Conservation (phyloP, 1,140 invertebrate species). For the Brachionus asplanchnoidis region DNA sequence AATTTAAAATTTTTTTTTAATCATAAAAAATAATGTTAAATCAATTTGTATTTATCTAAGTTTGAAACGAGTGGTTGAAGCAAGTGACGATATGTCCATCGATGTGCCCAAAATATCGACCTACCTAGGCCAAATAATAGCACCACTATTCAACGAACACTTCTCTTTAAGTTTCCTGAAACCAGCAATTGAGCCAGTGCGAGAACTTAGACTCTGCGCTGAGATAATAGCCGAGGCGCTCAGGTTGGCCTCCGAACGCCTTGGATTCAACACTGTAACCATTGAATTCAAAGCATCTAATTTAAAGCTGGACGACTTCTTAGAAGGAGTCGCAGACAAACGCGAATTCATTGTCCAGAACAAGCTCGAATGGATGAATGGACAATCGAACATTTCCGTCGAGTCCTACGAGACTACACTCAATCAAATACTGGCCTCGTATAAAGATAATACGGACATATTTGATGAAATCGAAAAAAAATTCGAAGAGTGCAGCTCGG, state of each 20-base stretch:
- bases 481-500: neutral
- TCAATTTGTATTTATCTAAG: neutral
- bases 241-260: conserved; percentile 59
- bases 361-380: conserved; percentile 48
- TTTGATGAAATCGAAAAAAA: conserved; percentile 53
- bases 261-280: neutral
- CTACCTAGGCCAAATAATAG: conserved; percentile 65
- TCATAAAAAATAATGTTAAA: neutral
- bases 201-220: conserved; percentile 47
- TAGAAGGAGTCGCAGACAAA: neutral
- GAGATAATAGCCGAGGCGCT: conserved; percentile 53
- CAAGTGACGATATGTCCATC: conserved; percentile 65
- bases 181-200: conserved; percentile 49
- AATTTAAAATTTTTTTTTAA: too few species aligned
- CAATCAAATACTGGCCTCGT: conserved; percentile 45
- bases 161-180: conserved; percentile 51
- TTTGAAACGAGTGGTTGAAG: conserved; percentile 24
- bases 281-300: neutral
- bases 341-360: conserved; percentile 40
- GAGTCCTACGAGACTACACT: conserved; percentile 47
- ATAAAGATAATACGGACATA: conserved; percentile 48
- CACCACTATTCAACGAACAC: conserved; percentile 54
- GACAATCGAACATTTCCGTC: conserved; percentile 44
- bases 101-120: conserved; percentile 72
- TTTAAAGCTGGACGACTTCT: neutral